Conservation (phyloP, 2,113 vertebrate genomes). For the Mastomys coucha region DNA sequence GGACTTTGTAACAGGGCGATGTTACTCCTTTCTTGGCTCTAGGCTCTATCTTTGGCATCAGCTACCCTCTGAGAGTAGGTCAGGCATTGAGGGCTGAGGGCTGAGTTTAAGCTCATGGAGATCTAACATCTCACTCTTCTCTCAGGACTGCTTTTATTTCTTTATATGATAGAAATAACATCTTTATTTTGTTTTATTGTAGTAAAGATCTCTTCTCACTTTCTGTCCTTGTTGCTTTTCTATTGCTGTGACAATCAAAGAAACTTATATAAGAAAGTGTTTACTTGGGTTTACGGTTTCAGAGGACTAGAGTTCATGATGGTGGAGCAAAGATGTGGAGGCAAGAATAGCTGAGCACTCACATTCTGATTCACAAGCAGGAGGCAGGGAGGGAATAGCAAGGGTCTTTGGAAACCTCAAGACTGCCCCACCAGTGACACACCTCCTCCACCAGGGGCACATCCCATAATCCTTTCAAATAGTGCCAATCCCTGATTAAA, state of each 20-base stretch:
- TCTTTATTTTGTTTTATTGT: not conserved
- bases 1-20: not conserved
- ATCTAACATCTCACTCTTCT: conserved; percentile 51
- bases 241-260: not conserved
- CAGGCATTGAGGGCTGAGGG: not conserved
- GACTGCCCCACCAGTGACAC: not conserved
- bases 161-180: conserved; percentile 20
- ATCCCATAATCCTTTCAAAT: not conserved
- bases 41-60: not conserved
- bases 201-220: not conserved
- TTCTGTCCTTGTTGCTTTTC: not conserved
- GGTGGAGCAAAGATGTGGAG: too few relatives aligned
- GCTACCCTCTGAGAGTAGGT: not conserved
- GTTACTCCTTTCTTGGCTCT: not conserved
- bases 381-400: not conserved
- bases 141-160: conserved; percentile 36
- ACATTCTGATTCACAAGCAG: not conserved
- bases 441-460: not conserved
- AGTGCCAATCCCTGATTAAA: not conserved
- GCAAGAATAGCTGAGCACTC: not conserved
- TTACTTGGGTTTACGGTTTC: not conserved
- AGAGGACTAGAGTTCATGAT: not conserved
- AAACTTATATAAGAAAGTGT: not conserved
- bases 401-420: not conserved
- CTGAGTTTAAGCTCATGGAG: not conserved